Conservation (phyloP, 1,140 invertebrate genomes). For the Belonocnema kinseyi region DNA sequence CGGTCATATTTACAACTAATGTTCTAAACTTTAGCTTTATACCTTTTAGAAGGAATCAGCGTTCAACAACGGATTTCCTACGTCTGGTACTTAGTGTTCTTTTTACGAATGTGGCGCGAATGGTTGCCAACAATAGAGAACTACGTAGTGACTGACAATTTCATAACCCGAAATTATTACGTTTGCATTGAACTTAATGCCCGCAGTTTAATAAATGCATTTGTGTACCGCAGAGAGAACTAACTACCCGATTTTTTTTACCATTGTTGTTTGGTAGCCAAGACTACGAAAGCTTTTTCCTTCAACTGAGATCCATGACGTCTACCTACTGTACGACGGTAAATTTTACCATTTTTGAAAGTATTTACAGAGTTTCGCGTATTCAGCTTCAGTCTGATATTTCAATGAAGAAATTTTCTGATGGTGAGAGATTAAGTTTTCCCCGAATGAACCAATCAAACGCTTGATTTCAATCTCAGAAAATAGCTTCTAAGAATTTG, state of each 20-base stretch:
- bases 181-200: slow-evolving; percentile 41
- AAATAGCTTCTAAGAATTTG: too few species aligned
- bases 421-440: neutral
- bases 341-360: slow-evolving; percentile 36
- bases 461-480: neutral
- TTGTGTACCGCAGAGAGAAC: slow-evolving; percentile 28
- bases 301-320: slow-evolving; percentile 33
- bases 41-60: neutral
- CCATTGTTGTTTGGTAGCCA: slow-evolving; percentile 40
- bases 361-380: slow-evolving; percentile 36
- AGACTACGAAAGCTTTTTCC: slow-evolving; percentile 41
- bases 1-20: slow-evolving; percentile 34
- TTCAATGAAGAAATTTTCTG: neutral
- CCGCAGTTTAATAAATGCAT: slow-evolving; percentile 32
- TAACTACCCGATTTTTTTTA: slow-evolving; percentile 19
- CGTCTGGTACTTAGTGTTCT: slow-evolving; percentile 35
- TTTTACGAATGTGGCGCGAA: slow-evolving; percentile 31
- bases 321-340: slow-evolving; percentile 35
- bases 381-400: slow-evolving; percentile 39
- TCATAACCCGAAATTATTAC: slow-evolving; percentile 36
- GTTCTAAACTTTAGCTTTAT: slow-evolving; percentile 11
- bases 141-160: slow-evolving; percentile 38
- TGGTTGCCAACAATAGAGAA: slow-evolving; percentile 9
- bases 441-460: neutral
- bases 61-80: slow-evolving; percentile 30